Percentiles rank a stretch among this genome's conserved stretches.
Conservation (phyloP, 2,797 vertebrate genomes). For the Monodelphis domestica region DNA sequence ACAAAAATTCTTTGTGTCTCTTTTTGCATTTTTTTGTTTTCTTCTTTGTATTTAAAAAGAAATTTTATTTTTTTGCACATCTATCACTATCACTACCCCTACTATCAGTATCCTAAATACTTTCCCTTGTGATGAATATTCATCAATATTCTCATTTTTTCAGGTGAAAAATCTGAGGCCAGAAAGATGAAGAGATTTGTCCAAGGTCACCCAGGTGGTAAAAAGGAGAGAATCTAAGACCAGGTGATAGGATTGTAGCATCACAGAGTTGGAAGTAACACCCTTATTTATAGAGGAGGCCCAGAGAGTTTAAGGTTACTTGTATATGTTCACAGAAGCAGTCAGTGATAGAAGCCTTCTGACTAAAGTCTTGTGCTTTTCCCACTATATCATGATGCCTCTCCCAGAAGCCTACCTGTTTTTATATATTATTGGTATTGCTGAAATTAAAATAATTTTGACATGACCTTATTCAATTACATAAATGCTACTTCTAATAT, state of each 20-base stretch:
- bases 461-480: not conserved
- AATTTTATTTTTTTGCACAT: not conserved
- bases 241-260: not conserved
- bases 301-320: not conserved
- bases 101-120: not conserved
- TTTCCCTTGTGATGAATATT: not conserved
- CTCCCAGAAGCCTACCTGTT: not conserved
- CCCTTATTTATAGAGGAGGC: conserved; percentile 11
- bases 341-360: not conserved
- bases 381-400: not conserved
- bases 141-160: not conserved
- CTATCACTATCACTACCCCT: not conserved
- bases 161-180: not conserved
- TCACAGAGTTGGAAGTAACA: not conserved
- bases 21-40: not conserved
- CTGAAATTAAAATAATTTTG: not conserved
- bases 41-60: not conserved
- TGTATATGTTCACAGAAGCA: not conserved
- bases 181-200: not conserved
- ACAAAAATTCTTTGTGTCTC: not conserved
- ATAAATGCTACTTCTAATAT: not conserved
- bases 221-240: not conserved
- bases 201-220: not conserved
- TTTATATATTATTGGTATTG: not conserved
- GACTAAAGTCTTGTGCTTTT: not conserved